phyloP scores from a whole-genome alignment of 2,113 vertebrate genomes.

The Megalops atlanticus region DNA sequence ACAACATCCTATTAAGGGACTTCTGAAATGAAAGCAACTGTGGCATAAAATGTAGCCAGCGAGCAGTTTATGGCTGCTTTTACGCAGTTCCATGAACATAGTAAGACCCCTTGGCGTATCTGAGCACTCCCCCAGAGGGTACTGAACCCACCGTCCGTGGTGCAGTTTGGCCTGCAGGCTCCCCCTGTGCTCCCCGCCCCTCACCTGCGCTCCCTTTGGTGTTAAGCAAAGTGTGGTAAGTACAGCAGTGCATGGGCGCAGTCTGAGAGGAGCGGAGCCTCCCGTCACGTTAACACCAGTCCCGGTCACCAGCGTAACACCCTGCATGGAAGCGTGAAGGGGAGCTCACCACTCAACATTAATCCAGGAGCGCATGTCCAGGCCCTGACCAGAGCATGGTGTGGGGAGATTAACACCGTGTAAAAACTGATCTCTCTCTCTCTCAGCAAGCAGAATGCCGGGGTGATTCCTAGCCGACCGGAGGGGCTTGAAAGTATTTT shows the following conservation, averaged over 20 bases:
- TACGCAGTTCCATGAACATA: background rate
- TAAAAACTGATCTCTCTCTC: conserved; percentile 17
- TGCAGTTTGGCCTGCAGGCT: background rate
- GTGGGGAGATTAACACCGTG: conserved; percentile 35
- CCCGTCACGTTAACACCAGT: conserved; percentile 53
- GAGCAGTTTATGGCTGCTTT: background rate
- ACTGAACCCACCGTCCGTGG: background rate
- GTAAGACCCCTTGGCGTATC: background rate
- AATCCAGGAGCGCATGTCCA: conserved; percentile 60
- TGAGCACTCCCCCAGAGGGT: conserved; percentile 19
- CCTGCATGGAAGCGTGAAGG: conserved; percentile 63
- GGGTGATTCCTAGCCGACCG: conserved; percentile 45
- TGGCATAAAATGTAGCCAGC: too few relatives aligned
- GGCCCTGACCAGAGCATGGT: conserved; percentile 32
- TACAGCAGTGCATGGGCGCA: conserved; percentile 67
- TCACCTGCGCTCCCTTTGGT: conserved; percentile 60
- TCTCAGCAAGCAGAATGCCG: conserved; percentile 49
- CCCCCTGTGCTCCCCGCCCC: conserved; percentile 33
- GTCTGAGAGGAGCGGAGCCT: conserved; percentile 31
- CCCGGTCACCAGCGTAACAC: too few relatives aligned
- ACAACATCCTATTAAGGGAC: background rate
- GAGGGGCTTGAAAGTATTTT: background rate
- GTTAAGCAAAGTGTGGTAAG: conserved; percentile 59
- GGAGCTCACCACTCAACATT: conserved; percentile 30
- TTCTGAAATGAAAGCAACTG: background rate